A percentile compares a stretch with the other conserved stretches of the same genome.
Conservation (phyloP, 2,888 invertebrate species). For the Vannuccia rotundouncinata region DNA sequence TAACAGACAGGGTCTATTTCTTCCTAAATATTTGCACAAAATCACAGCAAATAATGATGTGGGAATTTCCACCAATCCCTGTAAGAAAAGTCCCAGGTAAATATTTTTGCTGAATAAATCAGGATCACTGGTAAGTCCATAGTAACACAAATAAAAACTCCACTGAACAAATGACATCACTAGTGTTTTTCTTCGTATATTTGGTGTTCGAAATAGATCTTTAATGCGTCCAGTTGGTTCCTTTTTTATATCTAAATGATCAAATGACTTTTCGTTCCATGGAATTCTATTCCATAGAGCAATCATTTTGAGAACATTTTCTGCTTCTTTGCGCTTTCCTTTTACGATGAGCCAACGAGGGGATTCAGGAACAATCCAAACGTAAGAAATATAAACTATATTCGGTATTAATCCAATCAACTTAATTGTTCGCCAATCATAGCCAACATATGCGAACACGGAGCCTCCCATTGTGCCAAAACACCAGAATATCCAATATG, state of each 20-base stretch:
- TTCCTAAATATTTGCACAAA: neutral
- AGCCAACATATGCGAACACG: neutral
- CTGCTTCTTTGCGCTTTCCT: neutral
- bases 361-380: neutral
- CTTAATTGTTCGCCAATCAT: neutral
- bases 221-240: neutral
- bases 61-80: neutral
- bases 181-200: neutral
- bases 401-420: neutral
- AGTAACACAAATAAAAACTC: neutral
- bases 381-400: neutral
- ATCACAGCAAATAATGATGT: neutral
- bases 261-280: neutral
- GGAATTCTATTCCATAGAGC: neutral
- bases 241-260: neutral
- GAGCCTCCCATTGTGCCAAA: neutral
- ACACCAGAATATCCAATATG: neutral
- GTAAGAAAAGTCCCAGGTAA: neutral
- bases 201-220: neutral
- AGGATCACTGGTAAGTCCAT: conserved; percentile 6
- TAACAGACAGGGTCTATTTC: neutral
- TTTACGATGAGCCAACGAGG: neutral
- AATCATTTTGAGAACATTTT: neutral
- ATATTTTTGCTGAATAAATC: conserved; percentile 9
- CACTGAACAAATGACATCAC: neutral